Evolutionary conservation across 2,113 vertebrate genomes (phyloP), one percentile per base, ranked within the genome.

Genomic region (Neotragus moschatus): DNA sequence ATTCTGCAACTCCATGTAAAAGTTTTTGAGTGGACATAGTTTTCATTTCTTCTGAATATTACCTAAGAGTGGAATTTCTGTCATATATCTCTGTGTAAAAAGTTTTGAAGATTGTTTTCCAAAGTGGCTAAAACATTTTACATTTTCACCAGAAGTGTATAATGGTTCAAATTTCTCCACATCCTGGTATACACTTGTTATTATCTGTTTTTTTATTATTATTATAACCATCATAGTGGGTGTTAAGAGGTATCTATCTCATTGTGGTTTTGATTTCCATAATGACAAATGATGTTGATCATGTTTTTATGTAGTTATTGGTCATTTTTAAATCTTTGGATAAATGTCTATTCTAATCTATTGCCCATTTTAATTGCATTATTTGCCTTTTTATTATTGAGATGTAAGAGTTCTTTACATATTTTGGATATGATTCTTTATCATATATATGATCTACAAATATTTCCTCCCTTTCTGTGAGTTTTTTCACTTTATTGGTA

Each of bases 301-400:
- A 85, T 87, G 0, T 88, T 96, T 96, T 80, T 45, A 28, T 85
- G 16, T 85, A n/a, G 47, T 88, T 81, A 75, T 60, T 93, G 28
- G 21, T 4, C 26, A 85, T 43, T 82, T 92, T 15, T 75, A 55
- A 92, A 92, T 79, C 15, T 49, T 87, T 87, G 45, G 21, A 92
- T 51, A 97, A 73, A 97, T 89, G 8, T 56, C 12, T 92, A 23
- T 36, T 96, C 25, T 58, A 58, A 70, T 70, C 15, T 3, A 93
- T 90, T 87, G 23, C 0, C 12, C 73, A 70, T 56, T 70, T 96
- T 88, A 86, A n/a, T 63, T 90, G 4, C 2, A 30, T 47, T 87
- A 96, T 66, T 81, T 94, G 6, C 11, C 28, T 81, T 96, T 94
- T n/a, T 45, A 87, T 90, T 70, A 90, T 58, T 90, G 55, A 86